Evolutionary conservation across 1,140 invertebrate genomes (phyloP).

Genomic region (Neuroterus valhalla): DNA sequence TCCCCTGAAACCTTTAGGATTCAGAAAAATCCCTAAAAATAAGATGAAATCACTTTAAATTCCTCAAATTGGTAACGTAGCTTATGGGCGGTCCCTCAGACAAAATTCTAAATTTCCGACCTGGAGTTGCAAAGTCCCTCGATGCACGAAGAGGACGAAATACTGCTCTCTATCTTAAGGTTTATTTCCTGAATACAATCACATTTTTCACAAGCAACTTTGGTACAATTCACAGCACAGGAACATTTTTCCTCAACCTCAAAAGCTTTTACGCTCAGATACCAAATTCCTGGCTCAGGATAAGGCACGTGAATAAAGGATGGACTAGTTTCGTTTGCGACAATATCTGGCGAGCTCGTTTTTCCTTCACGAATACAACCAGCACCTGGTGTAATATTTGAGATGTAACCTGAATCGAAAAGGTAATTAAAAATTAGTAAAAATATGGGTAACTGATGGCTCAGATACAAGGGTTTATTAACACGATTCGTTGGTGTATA

Average conservation of each 20-base stretch:
- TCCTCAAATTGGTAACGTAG: too few relatives aligned
- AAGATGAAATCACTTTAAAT: too few relatives aligned
- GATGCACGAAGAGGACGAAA: conserved; percentile 82
- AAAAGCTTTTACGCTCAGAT: conserved; percentile 80
- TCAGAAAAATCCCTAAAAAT: too few relatives aligned
- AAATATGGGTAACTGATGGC: too few relatives aligned
- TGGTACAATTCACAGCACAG: conserved; percentile 60
- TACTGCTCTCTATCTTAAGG: conserved; percentile 76
- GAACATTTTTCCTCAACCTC: conserved; percentile 72
- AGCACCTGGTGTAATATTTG: conserved; percentile 56
- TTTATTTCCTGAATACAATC: conserved; percentile 62
- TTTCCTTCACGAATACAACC: conserved; percentile 51
- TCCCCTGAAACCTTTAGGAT: too few relatives aligned
- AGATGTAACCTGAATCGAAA: conserved; percentile 57
- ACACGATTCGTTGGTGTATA: too few relatives aligned
- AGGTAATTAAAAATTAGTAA: background rate
- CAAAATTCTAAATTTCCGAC: background rate
- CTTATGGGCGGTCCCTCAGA: too few relatives aligned
- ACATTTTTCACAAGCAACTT: conserved; percentile 65
- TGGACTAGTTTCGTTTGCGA: conserved; percentile 71
- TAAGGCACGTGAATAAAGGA: conserved; percentile 83
- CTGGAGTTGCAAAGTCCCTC: conserved; percentile 79
- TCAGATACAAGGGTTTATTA: too few relatives aligned
- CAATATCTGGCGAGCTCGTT: conserved; percentile 55
- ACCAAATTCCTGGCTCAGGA: conserved; percentile 87